A percentile compares a stretch with the other conserved stretches of the same genome.
Evolutionary conservation across 2,797 vertebrate species (phyloP).

Genomic region (Bucorvus abyssinicus): DNA sequence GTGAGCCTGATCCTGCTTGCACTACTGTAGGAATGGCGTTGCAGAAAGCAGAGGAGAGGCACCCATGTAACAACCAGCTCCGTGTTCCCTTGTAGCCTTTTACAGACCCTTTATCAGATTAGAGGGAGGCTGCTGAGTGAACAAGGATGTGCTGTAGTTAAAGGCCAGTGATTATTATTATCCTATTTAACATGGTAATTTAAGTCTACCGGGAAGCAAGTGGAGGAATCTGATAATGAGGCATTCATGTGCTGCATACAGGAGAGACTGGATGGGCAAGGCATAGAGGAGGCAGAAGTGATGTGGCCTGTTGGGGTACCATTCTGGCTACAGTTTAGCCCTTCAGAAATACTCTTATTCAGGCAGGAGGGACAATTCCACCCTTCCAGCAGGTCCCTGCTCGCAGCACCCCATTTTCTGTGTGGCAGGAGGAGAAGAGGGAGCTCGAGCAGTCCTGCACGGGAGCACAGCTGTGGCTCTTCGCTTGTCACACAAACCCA

Average conservation of each 20-base stretch:
- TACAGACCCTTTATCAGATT: slow-evolving; percentile 28
- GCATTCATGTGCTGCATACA: not conserved
- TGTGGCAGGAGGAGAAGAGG: not conserved
- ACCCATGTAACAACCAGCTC: not conserved
- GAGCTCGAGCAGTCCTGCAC: accelerated
- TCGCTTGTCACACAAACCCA: not conserved
- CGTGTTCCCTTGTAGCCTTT: not conserved
- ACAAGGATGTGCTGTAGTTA: slow-evolving; percentile 27
- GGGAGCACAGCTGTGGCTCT: not conserved
- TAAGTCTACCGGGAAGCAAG: not conserved
- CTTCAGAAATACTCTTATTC: not conserved
- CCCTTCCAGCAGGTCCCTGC: not conserved
- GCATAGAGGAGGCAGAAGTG: not conserved
- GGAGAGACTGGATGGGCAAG: not conserved
- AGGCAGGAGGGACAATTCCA: not conserved
- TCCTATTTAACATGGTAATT: slow-evolving; percentile 57
- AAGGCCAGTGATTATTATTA: slow-evolving; percentile 53
- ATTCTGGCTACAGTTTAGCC: not conserved
- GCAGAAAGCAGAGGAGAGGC: not conserved
- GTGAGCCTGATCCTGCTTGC: not conserved
- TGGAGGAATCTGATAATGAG: slow-evolving; percentile 37
- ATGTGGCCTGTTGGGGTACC: not conserved
- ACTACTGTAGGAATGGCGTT: accelerated
- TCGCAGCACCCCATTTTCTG: not conserved
- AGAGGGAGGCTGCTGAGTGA: slow-evolving; percentile 47